phyloP scores from a whole-genome alignment of 2,113 vertebrate species.

The Meriones unguiculatus region DNA sequence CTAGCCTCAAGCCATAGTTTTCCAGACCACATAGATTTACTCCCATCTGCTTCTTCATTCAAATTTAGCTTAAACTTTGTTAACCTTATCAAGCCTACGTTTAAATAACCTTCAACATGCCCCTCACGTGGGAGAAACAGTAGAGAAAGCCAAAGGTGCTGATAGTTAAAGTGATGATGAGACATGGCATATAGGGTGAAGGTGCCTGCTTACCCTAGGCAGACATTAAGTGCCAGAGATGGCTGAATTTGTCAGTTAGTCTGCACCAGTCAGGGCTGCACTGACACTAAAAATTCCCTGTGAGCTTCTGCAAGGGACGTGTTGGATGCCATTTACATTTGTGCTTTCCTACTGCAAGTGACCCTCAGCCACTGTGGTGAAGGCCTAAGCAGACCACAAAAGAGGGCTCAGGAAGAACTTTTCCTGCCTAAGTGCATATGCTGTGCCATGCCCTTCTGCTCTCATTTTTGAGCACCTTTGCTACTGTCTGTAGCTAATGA shows the following conservation, averaged over 20 bases:
- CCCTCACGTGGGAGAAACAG: neutral
- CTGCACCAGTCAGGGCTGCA: too few species aligned
- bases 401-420: neutral
- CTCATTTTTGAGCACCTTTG: neutral
- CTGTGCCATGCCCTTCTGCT: neutral
- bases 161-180: neutral
- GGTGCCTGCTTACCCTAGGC: neutral
- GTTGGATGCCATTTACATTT: neutral
- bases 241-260: neutral
- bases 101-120: constrained; percentile 9
- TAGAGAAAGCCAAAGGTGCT: neutral
- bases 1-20: neutral
- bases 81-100: neutral
- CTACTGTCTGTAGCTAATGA: too few species aligned
- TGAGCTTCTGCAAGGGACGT: neutral
- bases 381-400: neutral
- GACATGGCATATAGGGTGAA: too few species aligned
- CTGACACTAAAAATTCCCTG: neutral
- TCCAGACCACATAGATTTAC: neutral
- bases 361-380: neutral
- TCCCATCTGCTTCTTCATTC: neutral
- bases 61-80: constrained; percentile 31
- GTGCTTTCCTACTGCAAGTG: neutral
- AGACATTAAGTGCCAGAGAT: neutral
- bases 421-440: neutral